Percentiles rank a stretch among this genome's conserved stretches.
Conservation (phyloP, 2,888 invertebrate genomes). For the Tenthredo amoena region DNA sequence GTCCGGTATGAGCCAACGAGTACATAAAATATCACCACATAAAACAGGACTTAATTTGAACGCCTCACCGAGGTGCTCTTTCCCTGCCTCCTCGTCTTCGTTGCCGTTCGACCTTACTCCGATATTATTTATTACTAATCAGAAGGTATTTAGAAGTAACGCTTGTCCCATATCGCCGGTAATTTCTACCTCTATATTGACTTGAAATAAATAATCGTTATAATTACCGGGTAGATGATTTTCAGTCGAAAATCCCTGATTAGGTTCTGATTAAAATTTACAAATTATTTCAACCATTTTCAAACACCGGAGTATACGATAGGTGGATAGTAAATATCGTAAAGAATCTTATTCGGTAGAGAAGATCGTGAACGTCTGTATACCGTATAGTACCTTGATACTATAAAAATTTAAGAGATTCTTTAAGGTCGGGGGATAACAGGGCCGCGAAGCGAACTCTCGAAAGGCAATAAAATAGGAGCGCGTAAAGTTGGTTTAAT, state of each 20-base stretch:
- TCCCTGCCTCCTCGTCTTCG: background rate
- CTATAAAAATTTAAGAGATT: conserved; percentile 40
- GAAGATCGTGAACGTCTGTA: background rate
- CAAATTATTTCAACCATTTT: background rate
- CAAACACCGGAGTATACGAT: background rate
- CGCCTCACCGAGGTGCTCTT: background rate
- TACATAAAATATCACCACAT: conserved; percentile 27
- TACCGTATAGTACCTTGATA: background rate
- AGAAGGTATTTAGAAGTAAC: conserved; percentile 6
- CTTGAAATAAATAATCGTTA: background rate
- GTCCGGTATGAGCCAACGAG: conserved; percentile 26
- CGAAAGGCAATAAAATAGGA: conserved; percentile 35
- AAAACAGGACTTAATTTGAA: conserved; percentile 38
- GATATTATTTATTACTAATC: conserved; percentile 37
- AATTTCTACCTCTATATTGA: background rate
- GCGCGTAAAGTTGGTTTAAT: conserved; percentile 46
- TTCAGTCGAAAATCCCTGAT: background rate
- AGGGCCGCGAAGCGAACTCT: background rate
- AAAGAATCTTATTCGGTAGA: background rate
- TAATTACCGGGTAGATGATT: background rate
- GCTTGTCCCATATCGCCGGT: background rate
- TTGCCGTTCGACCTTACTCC: background rate
- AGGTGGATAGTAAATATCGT: background rate
- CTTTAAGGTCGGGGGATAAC: background rate
- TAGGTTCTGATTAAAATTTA: conserved; percentile 10